Percentiles rank a stretch among this genome's conserved stretches.
Conservation (phyloP, 2,113 vertebrate species). For the Emydura subglobosa region DNA sequence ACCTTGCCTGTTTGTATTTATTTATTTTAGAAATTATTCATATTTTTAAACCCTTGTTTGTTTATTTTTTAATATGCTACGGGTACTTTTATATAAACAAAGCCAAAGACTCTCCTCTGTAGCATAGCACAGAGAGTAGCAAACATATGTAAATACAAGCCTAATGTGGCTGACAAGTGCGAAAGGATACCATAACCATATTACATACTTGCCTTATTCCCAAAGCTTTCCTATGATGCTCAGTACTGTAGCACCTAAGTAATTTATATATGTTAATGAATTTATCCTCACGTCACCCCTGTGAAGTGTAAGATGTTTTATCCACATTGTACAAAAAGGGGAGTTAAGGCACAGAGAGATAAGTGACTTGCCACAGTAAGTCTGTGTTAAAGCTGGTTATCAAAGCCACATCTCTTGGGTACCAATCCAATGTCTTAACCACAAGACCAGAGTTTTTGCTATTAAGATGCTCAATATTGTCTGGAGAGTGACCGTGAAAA, state of each 20-base stretch:
- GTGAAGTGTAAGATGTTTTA: neutral
- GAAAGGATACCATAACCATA: neutral
- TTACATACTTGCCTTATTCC: neutral
- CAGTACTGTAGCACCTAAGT: neutral
- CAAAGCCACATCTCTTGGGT: neutral
- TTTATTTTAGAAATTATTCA: neutral
- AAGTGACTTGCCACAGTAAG: neutral
- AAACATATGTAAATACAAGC: neutral
- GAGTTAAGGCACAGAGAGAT: neutral
- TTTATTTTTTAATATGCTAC: neutral
- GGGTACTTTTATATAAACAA: conserved; percentile 18
- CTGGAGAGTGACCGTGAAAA: neutral
- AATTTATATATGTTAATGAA: neutral
- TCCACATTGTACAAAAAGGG: neutral
- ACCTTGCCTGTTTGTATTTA: neutral
- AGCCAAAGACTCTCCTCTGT: neutral
- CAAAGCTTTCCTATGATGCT: neutral
- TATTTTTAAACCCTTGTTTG: neutral
- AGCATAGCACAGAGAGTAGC: neutral
- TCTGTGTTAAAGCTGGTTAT: neutral
- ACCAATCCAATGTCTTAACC: neutral
- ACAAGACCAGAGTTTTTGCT: neutral
- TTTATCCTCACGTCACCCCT: neutral
- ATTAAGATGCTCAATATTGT: neutral
- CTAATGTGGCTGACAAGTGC: neutral